Percentiles rank a stretch among this genome's conserved stretches.
phyloP scores from a whole-genome alignment of 2,888 invertebrate genomes.

The Thereva nobilitata region DNA sequence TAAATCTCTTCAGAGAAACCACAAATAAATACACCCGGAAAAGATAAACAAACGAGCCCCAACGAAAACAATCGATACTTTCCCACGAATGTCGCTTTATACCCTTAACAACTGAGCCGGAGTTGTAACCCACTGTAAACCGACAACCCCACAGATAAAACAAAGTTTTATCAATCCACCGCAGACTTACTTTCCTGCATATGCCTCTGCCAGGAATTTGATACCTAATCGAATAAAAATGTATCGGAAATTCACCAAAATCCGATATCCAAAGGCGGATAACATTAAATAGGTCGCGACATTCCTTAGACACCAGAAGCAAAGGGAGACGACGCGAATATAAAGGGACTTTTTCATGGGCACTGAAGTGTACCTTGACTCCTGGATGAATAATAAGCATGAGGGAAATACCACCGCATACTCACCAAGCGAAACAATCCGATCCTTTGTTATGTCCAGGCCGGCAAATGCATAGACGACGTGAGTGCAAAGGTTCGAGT shows the following conservation, averaged over 20 bases:
- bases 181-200: neutral
- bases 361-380: neutral
- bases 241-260: constrained; percentile 21
- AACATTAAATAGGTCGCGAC: neutral
- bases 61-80: too few species aligned
- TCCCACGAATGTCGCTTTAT: too few species aligned
- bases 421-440: constrained; percentile 72
- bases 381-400: too few species aligned
- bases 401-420: neutral
- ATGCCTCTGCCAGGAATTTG: constrained; percentile 1
- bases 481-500: constrained; percentile 78
- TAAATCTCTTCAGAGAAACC: too few species aligned
- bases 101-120: too few species aligned
- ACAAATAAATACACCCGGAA: too few species aligned
- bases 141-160: neutral
- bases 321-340: neutral
- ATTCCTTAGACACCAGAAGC: neutral
- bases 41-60: too few species aligned
- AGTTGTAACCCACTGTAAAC: neutral
- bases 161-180: neutral
- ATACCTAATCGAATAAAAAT: constrained; percentile 26
- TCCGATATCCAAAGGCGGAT: constrained; percentile 7
- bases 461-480: constrained; percentile 83
- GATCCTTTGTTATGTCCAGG: constrained; percentile 66
- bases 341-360: neutral